Conservation (phyloP, 2,113 vertebrate species). For the Caretta caretta region DNA sequence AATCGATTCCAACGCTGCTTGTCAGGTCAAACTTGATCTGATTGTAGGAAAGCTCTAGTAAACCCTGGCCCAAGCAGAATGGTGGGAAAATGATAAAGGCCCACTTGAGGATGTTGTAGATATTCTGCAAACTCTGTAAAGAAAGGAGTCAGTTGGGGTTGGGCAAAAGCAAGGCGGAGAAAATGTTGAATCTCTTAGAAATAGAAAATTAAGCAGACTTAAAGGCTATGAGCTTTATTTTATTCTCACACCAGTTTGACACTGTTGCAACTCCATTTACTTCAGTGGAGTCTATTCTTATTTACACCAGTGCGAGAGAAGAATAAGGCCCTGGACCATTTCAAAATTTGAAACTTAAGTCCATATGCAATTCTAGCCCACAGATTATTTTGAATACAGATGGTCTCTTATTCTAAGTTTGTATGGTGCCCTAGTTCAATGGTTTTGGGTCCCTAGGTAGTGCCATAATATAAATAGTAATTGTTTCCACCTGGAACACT, state of each 20-base stretch:
- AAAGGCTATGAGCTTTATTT: neutral
- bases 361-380: neutral
- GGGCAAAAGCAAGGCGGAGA: neutral
- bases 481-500: neutral
- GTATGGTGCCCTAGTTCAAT: neutral
- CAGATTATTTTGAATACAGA: neutral
- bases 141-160: neutral
- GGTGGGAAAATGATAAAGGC: conserved; percentile 79
- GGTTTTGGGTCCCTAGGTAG: neutral
- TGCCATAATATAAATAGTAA: neutral
- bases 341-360: neutral
- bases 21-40: conserved; percentile 80
- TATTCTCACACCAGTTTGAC: neutral
- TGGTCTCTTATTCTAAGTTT: neutral
- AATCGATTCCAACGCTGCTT: conserved; percentile 72
- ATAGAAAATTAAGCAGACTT: neutral
- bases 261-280: neutral
- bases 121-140: conserved; percentile 73
- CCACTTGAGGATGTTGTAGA: conserved; percentile 77
- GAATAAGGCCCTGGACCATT: neutral
- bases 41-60: conserved; percentile 80
- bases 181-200: neutral
- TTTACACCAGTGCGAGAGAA: neutral
- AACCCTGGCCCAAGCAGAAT: conserved; percentile 82
- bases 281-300: neutral